Conservation (phyloP, 2,797 vertebrate genomes). For the Hyperoplus lanceolatus region DNA sequence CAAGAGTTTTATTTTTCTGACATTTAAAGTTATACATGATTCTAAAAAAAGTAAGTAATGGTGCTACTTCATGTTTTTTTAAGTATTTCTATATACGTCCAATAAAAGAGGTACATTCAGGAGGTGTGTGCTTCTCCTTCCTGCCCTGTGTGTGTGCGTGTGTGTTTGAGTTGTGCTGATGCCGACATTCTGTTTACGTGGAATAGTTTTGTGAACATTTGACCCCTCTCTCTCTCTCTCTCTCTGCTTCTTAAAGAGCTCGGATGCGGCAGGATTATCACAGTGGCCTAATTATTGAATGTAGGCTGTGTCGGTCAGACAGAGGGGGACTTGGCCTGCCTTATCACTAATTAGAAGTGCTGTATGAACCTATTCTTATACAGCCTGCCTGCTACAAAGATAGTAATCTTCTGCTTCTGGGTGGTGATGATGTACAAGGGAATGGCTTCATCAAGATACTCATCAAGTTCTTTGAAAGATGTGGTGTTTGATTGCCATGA, state of each 20-base stretch:
- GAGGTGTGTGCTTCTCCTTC: constrained; percentile 69
- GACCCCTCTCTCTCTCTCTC: constrained; percentile 31
- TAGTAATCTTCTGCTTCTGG: constrained; percentile 11
- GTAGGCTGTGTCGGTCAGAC: constrained; percentile 14
- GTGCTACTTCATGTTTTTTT: constrained; percentile 99
- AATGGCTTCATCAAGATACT: neutral
- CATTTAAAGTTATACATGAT: constrained; percentile 99
- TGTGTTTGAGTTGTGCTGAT: neutral
- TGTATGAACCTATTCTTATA: constrained; percentile 39
- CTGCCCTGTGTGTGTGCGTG: neutral
- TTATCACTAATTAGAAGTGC: constrained; percentile 50
- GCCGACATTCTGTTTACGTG: neutral
- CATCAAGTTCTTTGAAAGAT: neutral
- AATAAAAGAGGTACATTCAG: constrained; percentile 95
- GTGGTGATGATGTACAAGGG: neutral
- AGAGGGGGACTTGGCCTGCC: constrained; percentile 17
- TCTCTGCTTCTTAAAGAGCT: constrained; percentile 21
- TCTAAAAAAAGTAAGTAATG: constrained; percentile 98
- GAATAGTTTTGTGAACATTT: constrained; percentile 42
- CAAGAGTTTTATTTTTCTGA: constrained; percentile 99
- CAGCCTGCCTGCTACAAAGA: constrained; percentile 15
- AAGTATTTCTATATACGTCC: constrained; percentile 99
- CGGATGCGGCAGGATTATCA: constrained; percentile 36
- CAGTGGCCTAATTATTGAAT: constrained; percentile 55
- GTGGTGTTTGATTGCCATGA: neutral